These are phyloP conservation scores for Papilio gigon DNA, from an alignment of 2,888 invertebrate genomes.

Conservation along the genomic window DNA sequence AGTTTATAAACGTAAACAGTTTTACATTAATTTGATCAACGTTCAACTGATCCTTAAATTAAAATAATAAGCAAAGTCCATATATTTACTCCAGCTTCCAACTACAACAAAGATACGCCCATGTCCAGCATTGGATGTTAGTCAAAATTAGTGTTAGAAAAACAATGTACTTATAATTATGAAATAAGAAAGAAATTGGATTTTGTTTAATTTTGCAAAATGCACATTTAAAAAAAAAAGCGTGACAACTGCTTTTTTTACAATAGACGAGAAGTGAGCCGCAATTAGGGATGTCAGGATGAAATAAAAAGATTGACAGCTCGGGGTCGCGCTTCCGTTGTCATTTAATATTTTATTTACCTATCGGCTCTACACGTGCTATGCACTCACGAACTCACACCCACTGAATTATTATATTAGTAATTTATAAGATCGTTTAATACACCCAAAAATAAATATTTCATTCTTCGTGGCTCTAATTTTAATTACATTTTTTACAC, in stretches of 20 bases:
- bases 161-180: too few relatives aligned
- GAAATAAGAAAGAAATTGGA: too few relatives aligned
- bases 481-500: too few relatives aligned
- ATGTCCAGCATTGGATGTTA: too few relatives aligned
- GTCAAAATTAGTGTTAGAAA: too few relatives aligned
- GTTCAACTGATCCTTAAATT: too few relatives aligned
- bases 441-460: background rate
- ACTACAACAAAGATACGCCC: too few relatives aligned
- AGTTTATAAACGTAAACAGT: too few relatives aligned
- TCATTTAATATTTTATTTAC: slow-evolving; percentile 55
- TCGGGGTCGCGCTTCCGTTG: slow-evolving; percentile 66
- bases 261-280: slow-evolving; percentile 51
- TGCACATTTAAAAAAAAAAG: slow-evolving; percentile 30
- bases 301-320: slow-evolving; percentile 63
- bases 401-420: background rate
- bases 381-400: slow-evolving; percentile 46
- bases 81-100: too few relatives aligned
- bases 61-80: too few relatives aligned
- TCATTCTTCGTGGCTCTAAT: too few relatives aligned
- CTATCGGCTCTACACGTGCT: slow-evolving; percentile 59
- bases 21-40: too few relatives aligned
- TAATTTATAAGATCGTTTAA: background rate
- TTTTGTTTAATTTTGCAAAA: background rate
- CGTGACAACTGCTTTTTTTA: slow-evolving; percentile 39
- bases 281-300: slow-evolving; percentile 66